Evolutionary conservation across 1,140 invertebrate genomes (phyloP).

Genomic region (Platorchestia sp.): DNA sequence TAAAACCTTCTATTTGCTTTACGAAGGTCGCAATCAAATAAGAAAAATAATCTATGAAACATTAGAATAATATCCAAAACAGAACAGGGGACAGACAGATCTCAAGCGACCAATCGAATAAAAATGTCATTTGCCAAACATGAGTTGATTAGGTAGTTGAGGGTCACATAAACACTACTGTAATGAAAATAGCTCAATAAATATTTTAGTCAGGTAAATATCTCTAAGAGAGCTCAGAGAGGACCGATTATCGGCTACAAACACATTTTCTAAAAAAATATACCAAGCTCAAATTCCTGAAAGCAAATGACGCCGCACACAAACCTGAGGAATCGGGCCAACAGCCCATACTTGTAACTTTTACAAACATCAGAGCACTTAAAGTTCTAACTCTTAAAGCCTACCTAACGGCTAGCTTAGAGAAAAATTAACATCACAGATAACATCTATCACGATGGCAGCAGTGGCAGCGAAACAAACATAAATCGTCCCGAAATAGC

Average conservation of each 20-base stretch:
- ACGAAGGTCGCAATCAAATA: neutral
- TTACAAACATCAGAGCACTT: conserved; percentile 41
- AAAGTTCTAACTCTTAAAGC: conserved; percentile 11
- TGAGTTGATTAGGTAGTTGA: neutral
- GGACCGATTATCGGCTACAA: conserved; percentile 24
- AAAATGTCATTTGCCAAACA: neutral
- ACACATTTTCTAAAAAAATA: conserved; percentile 55
- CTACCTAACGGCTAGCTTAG: conserved; percentile 42
- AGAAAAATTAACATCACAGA: conserved; percentile 55
- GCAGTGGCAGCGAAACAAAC: conserved; percentile 50
- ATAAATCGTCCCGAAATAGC: neutral
- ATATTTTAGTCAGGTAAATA: conserved; percentile 36
- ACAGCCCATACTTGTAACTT: conserved; percentile 31
- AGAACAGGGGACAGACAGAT: neutral
- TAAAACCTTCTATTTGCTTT: neutral
- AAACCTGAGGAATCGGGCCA: conserved; percentile 44
- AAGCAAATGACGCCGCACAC: conserved; percentile 1
- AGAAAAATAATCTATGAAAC: neutral
- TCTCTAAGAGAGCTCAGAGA: conserved; percentile 27
- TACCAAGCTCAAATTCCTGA: conserved; percentile 27
- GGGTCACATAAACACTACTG: neutral
- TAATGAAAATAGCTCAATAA: conserved; percentile 15
- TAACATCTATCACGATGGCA: conserved; percentile 55
- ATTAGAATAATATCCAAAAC: neutral
- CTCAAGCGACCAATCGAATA: neutral